A percentile compares a stretch with the other conserved stretches of the same genome.
These are phyloP conservation scores for Phalangium opilio DNA, from an alignment of 2,888 invertebrate species.

Conservation along the genomic window DNA sequence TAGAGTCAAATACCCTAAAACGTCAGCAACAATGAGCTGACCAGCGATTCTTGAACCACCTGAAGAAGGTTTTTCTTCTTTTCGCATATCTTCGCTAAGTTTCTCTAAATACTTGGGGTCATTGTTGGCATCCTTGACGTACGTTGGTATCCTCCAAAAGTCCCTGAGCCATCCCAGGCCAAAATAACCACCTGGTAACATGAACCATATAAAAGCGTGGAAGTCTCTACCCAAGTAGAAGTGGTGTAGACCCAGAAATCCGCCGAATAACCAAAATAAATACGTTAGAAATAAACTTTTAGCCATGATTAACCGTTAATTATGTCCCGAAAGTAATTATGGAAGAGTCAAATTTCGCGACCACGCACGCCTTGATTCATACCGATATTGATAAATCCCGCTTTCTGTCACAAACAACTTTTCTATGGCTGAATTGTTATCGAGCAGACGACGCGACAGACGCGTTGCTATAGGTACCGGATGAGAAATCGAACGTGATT, in stretches of 20 bases:
- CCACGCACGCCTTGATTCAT: too few relatives aligned
- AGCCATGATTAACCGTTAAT: conserved; percentile 6
- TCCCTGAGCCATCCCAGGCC: conserved; percentile 78
- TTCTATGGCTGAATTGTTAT: too few relatives aligned
- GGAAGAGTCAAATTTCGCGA: too few relatives aligned
- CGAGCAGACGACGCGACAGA: too few relatives aligned
- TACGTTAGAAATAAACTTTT: conserved; percentile 51
- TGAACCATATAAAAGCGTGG: conserved; percentile 81
- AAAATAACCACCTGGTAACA: conserved; percentile 66
- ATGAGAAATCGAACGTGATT: too few relatives aligned
- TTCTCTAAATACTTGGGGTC: conserved; percentile 29
- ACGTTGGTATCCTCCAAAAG: conserved; percentile 63
- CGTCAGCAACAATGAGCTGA: conserved; percentile 57
- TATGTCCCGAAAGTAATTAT: too few relatives aligned
- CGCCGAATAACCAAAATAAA: conserved; percentile 70
- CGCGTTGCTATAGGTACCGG: too few relatives aligned
- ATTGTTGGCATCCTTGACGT: conserved; percentile 50
- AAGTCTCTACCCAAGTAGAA: conserved; percentile 73
- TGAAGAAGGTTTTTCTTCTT: conserved; percentile 39
- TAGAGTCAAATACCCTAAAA: conserved; percentile 59
- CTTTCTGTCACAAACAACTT: too few relatives aligned
- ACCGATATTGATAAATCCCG: too few relatives aligned
- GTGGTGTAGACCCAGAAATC: conserved; percentile 75
- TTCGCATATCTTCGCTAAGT: conserved; percentile 45
- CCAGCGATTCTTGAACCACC: conserved; percentile 31